Evolutionary conservation across 2,888 invertebrate genomes (phyloP), one percentile per base, ranked within the genome.

Genomic region (Ypsolopha sequella): DNA sequence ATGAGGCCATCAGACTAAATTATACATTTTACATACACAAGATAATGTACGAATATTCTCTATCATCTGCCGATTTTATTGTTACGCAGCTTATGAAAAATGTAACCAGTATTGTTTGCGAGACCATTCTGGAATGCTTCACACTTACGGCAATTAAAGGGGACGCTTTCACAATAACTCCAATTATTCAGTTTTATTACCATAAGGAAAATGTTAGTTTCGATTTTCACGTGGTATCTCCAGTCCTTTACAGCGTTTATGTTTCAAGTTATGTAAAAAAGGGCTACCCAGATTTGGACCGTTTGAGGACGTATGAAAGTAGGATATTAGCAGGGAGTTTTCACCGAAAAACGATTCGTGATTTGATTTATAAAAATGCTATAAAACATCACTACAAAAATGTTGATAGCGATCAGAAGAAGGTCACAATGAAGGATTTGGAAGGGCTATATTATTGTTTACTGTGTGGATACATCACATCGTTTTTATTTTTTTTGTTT

Each of bases 251-350:
- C 33, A 36, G 14, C 13, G 3, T 52, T n/a, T 55, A 50, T 33
- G 14, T 34, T 10, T 51, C 54, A 8, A 52, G 50, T 2, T 56
- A 52, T 36, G 7, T 53, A 8, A 53, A 35, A 14, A 56, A 54
- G 50, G 56, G 56, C 8, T 50, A 55, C 13, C 56, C 56, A 9
- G 55, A 56, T 53, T 47, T 56, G 34, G 54, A 55, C 14, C 43
- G 46, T 36, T 52, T 56, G 11, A 48, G 55, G 11, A 52, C 35
- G 34, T 39, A 55, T 9, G 55, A 55, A 48, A 47, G 36, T 8
- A 51, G 49, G 8, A 35, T 55, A 7, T 51, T 55, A 13, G 33
- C 51, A 3, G 50, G 14, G 36, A 48, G 49, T 34, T 49, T 56
- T 11, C 52, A 56, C 7, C 50, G 41, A 6, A 49, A 50, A 11